Percentiles rank a stretch among this genome's conserved stretches.
Conservation (phyloP, 35 echinoderm and acorn worm species). For the Anneissia japonica region DNA sequence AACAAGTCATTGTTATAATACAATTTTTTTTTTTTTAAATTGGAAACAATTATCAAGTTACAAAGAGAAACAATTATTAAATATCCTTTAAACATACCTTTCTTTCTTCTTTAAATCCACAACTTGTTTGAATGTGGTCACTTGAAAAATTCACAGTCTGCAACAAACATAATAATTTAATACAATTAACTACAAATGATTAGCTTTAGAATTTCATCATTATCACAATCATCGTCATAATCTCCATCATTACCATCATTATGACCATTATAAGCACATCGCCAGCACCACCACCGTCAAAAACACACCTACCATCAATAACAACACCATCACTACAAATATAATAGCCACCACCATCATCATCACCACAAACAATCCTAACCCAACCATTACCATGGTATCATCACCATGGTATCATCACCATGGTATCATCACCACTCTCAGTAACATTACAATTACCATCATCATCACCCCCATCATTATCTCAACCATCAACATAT, state of each 20-base stretch:
- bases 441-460: neutral
- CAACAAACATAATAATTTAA: conserved; percentile 16
- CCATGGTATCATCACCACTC: neutral
- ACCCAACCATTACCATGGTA: neutral
- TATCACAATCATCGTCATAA: too few species aligned
- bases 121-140: conserved; percentile 59
- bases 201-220: too few species aligned
- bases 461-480: too few species aligned
- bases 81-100: conserved; percentile 33
- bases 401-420: neutral
- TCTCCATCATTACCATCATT: too few species aligned
- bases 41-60: neutral
- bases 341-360: neutral
- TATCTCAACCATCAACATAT: neutral
- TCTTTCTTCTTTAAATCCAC: conserved; percentile 76
- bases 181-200: too few species aligned
- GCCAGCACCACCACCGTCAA: too few species aligned
- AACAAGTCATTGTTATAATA: neutral
- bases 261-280: too few species aligned
- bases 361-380: neutral
- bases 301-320: too few species aligned
- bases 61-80: too few species aligned
- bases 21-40: neutral
- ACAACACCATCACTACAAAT: too few species aligned
- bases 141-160: conserved; percentile 69